Conservation (phyloP, 2,113 vertebrate species). For the Girardinichthys multiradiatus region DNA sequence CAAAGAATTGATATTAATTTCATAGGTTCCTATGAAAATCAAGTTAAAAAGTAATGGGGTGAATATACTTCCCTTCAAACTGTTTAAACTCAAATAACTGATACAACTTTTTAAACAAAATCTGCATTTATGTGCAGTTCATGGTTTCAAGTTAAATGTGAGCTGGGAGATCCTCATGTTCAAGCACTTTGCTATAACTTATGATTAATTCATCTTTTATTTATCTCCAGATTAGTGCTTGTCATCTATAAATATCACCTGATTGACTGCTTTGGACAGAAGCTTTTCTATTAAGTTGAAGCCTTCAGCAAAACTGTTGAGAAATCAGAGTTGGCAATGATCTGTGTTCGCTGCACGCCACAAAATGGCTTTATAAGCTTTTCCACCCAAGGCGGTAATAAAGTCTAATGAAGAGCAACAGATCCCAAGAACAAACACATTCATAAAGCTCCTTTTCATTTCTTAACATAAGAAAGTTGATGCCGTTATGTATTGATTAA, state of each 20-base stretch:
- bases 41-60: too few species aligned
- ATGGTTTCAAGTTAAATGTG: too few species aligned
- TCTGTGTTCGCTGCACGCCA: constrained; percentile 37
- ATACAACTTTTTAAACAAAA: too few species aligned
- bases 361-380: constrained; percentile 59
- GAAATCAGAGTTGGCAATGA: constrained; percentile 50
- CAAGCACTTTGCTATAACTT: neutral
- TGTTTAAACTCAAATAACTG: too few species aligned
- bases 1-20: too few species aligned
- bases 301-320: constrained; percentile 42
- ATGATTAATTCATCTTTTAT: constrained; percentile 8
- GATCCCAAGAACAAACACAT: constrained; percentile 31
- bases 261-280: neutral
- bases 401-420: constrained; percentile 46
- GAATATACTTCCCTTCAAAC: too few species aligned
- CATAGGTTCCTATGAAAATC: too few species aligned
- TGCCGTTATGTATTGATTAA: too few species aligned
- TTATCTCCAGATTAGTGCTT: constrained; percentile 12
- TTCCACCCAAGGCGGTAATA: constrained; percentile 52
- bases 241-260: constrained; percentile 22
- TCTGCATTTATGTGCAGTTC: too few species aligned
- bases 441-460: constrained; percentile 11
- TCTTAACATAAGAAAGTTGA: too few species aligned
- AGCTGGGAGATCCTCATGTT: neutral
- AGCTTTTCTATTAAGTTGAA: constrained; percentile 30